Percentiles rank a stretch among this genome's conserved stretches.
Evolutionary conservation across 2,888 invertebrate species (phyloP).

Genomic region (Leucania comma): DNA sequence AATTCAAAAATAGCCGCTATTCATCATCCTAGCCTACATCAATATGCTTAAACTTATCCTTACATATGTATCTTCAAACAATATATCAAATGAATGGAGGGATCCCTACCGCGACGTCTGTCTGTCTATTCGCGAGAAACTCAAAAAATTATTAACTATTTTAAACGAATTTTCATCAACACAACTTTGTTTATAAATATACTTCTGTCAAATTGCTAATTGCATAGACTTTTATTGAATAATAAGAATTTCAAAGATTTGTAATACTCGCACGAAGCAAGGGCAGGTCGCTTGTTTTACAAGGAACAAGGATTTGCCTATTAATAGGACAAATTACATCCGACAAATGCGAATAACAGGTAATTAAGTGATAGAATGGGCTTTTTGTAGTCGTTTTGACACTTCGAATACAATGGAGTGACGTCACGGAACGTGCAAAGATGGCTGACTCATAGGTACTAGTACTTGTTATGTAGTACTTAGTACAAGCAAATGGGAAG

Average conservation of each 20-base stretch:
- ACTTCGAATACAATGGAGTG: constrained; percentile 61
- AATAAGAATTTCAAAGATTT: too few species aligned
- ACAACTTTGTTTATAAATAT: too few species aligned
- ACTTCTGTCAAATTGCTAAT: not conserved
- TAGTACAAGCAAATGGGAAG: constrained; percentile 17
- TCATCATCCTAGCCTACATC: not conserved
- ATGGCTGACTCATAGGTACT: constrained; percentile 59
- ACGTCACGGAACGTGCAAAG: constrained; percentile 60
- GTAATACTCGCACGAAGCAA: too few species aligned
- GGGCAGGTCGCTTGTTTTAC: not conserved
- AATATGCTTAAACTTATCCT: not conserved
- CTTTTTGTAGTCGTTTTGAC: constrained; percentile 65
- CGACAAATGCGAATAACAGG: constrained; percentile 57
- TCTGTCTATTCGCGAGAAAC: too few species aligned
- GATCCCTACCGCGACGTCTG: too few species aligned
- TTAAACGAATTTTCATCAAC: too few species aligned
- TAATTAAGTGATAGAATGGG: constrained; percentile 63
- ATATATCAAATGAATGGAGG: too few species aligned
- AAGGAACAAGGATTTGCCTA: constrained; percentile 16
- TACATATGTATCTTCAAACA: too few species aligned
- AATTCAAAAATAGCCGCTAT: not conserved
- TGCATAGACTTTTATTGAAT: too few species aligned
- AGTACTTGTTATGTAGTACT: constrained; percentile 43
- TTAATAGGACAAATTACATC: constrained; percentile 56
- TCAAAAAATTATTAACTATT: too few species aligned